These are phyloP conservation scores for Melanotaenia trifasciata DNA, from an alignment of 2,797 vertebrate genomes.

Conservation along the genomic window DNA sequence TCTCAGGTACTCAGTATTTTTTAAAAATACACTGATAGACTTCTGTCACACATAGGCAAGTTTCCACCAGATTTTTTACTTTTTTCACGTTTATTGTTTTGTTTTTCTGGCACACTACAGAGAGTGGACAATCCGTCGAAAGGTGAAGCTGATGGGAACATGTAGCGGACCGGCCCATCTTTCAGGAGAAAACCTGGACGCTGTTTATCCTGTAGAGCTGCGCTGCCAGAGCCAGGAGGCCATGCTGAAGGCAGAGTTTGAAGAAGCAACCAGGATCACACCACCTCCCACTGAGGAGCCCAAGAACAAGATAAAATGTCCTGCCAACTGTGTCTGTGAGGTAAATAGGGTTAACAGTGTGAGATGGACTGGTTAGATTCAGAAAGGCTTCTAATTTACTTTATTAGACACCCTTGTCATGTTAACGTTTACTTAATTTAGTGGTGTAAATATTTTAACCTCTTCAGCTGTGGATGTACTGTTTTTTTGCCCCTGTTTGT, in stretches of 20 bases:
- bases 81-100: neutral
- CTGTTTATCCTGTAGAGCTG: conserved; percentile 83
- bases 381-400: neutral
- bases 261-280: conserved; percentile 67
- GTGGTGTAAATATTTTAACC: neutral
- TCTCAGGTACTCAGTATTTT: conserved; percentile 71
- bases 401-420: neutral
- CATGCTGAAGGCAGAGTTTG: conserved; percentile 78
- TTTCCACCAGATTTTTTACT: neutral
- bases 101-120: conserved; percentile 25
- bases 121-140: conserved; percentile 83
- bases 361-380: conserved; percentile 13
- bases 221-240: conserved; percentile 84
- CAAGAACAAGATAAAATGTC: conserved; percentile 82
- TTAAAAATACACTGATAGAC: neutral
- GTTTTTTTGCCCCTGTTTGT: neutral
- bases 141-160: conserved; percentile 82
- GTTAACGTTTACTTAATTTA: neutral
- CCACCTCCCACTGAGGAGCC: conserved; percentile 29
- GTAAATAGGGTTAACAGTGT: conserved; percentile 45
- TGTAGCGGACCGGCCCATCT: conserved; percentile 86
- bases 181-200: conserved; percentile 85
- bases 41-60: neutral
- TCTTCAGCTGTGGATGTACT: neutral
- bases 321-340: conserved; percentile 86